Percentiles rank a stretch among this genome's conserved stretches.
Conservation (phyloP, 2,888 invertebrate genomes). For the Xestia sexstrigata region DNA sequence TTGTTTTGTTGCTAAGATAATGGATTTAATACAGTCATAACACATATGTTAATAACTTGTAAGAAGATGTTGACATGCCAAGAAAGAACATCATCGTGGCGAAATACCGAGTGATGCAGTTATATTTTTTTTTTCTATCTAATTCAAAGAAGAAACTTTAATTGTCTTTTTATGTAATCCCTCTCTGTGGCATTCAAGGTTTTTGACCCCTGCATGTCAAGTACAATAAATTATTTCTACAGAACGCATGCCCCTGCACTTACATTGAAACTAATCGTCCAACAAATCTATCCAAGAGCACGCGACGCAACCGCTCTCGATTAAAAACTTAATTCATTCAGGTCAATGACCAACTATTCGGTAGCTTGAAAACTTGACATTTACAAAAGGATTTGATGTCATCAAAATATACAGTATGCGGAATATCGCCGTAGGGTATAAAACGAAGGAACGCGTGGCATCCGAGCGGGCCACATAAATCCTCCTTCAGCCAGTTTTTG, state of each 20-base stretch:
- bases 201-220: slow-evolving; percentile 40
- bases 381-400: slow-evolving; percentile 68
- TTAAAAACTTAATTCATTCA: slow-evolving; percentile 57
- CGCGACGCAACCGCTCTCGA: slow-evolving; percentile 35
- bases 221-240: slow-evolving; percentile 30
- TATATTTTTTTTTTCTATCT: neutral
- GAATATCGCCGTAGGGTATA: slow-evolving; percentile 63
- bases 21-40: neutral
- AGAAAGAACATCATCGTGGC: neutral
- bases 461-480: slow-evolving; percentile 75
- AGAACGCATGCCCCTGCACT: slow-evolving; percentile 18
- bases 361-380: slow-evolving; percentile 64
- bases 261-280: slow-evolving; percentile 41
- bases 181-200: slow-evolving; percentile 3
- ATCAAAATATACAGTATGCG: slow-evolving; percentile 64
- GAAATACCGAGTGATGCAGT: neutral
- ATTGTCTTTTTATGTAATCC: neutral
- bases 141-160: neutral
- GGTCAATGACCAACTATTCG: slow-evolving; percentile 67
- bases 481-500: slow-evolving; percentile 78
- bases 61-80: neutral
- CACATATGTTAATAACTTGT: neutral
- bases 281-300: slow-evolving; percentile 34
- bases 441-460: slow-evolving; percentile 66
- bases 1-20: slow-evolving; percentile 19